Evolutionary conservation across 2,888 invertebrate species (phyloP).

Genomic region (Timandra comae): DNA sequence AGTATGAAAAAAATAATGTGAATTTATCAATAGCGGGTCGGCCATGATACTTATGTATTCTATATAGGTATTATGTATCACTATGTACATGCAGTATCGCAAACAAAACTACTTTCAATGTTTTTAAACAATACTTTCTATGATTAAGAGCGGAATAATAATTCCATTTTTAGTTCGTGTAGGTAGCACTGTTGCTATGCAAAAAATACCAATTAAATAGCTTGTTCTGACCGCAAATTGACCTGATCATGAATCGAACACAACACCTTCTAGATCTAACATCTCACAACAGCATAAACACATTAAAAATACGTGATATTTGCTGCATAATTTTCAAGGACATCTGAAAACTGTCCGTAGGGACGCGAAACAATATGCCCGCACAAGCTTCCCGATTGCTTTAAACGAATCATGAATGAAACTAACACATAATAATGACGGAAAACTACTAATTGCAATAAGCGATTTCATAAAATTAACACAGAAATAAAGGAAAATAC

Average conservation of each 20-base stretch:
- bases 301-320: conserved; percentile 55
- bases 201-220: conserved; percentile 25
- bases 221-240: conserved; percentile 27
- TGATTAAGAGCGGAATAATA: conserved; percentile 16
- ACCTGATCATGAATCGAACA: conserved; percentile 41
- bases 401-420: conserved; percentile 63
- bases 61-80: no score
- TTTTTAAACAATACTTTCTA: conserved; percentile 60
- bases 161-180: conserved; percentile 66
- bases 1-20: conserved; percentile 19
- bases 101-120: conserved; percentile 40
- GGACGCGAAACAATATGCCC: conserved; percentile 19
- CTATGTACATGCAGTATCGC: conserved; percentile 32
- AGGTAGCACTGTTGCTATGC: conserved; percentile 54
- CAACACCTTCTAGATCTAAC: conserved; percentile 37
- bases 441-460: conserved; percentile 39
- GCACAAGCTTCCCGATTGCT: conserved; percentile 30
- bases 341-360: conserved; percentile 43
- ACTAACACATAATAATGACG: conserved; percentile 37
- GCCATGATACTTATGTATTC: conserved; percentile 24
- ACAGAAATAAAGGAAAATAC: conserved; percentile 72
- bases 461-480: conserved; percentile 51
- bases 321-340: conserved; percentile 77
- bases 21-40: conserved; percentile 23
- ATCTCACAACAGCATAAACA: conserved; percentile 23